A percentile compares a stretch with the other conserved stretches of the same genome.
Conservation (phyloP, 2,888 invertebrate genomes). For the Ommatoiulus sabulosus region DNA sequence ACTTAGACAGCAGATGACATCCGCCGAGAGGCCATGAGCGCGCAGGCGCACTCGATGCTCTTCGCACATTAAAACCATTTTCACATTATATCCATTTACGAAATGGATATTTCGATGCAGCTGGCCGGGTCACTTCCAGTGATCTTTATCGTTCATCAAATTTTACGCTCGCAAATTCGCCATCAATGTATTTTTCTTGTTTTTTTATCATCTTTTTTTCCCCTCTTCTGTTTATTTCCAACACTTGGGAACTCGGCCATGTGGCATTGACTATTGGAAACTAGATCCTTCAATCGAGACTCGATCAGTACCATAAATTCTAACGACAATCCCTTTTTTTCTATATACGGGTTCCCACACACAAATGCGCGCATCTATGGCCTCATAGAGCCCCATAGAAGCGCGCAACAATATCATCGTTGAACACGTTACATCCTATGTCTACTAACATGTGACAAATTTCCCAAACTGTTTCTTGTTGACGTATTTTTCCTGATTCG, state of each 20-base stretch:
- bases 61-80: not conserved
- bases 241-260: constrained; percentile 53
- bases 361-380: not conserved
- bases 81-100: not conserved
- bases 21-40: not conserved
- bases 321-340: constrained; percentile 53
- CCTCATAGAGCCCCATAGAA: not conserved
- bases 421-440: constrained; percentile 47
- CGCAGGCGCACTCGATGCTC: not conserved
- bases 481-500: constrained; percentile 42
- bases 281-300: constrained; percentile 52
- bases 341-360: constrained; percentile 49
- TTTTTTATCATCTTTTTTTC: constrained; percentile 6
- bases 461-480: constrained; percentile 51
- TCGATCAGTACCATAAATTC: constrained; percentile 53
- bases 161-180: constrained; percentile 42
- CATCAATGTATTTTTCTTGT: constrained; percentile 49
- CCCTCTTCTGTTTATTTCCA: constrained; percentile 39
- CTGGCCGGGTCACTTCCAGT: constrained; percentile 24
- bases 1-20: not conserved
- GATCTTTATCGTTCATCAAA: constrained; percentile 46
- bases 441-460: constrained; percentile 52
- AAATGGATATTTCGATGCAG: constrained; percentile 21
- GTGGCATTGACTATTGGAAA: constrained; percentile 51
- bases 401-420: constrained; percentile 6